Evolutionary conservation across 1,140 invertebrate genomes (phyloP).

Genomic region (Drosophila triauraria): DNA sequence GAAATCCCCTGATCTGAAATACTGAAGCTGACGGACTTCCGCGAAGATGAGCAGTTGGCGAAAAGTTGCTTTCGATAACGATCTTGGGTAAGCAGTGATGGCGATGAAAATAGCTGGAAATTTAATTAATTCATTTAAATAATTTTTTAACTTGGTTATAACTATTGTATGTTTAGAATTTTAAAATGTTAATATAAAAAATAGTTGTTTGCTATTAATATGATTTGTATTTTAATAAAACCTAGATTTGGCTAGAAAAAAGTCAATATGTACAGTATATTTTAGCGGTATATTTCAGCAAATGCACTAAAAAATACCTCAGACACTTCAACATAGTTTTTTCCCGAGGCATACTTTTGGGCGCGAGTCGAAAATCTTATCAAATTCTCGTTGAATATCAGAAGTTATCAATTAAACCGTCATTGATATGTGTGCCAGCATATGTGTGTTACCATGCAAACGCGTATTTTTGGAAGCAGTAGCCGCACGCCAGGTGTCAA

Average conservation of each 20-base stretch:
- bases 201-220: too few relatives aligned
- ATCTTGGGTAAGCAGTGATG: neutral
- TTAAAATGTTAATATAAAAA: too few relatives aligned
- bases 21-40: neutral
- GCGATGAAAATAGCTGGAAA: neutral
- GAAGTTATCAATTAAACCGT: slow-evolving; percentile 40
- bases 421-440: slow-evolving; percentile 21
- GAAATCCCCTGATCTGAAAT: too few relatives aligned
- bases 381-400: slow-evolving; percentile 21
- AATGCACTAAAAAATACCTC: neutral
- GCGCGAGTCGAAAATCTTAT: slow-evolving; percentile 26
- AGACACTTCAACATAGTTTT: too few relatives aligned
- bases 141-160: too few relatives aligned
- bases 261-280: too few relatives aligned
- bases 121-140: too few relatives aligned
- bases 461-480: slow-evolving; percentile 21
- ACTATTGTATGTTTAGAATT: too few relatives aligned
- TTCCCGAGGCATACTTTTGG: neutral
- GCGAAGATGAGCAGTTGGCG: neutral
- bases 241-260: neutral
- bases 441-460: slow-evolving; percentile 24
- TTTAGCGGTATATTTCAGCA: neutral
- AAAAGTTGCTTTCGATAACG: neutral
- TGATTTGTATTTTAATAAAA: too few relatives aligned
- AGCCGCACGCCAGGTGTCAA: slow-evolving; percentile 28